Percentiles rank a stretch among this genome's conserved stretches.
These are phyloP conservation scores for Apostichopus parvimensis DNA, from an alignment of 35 echinoderm and acorn worm genomes.

Conservation along the genomic window DNA sequence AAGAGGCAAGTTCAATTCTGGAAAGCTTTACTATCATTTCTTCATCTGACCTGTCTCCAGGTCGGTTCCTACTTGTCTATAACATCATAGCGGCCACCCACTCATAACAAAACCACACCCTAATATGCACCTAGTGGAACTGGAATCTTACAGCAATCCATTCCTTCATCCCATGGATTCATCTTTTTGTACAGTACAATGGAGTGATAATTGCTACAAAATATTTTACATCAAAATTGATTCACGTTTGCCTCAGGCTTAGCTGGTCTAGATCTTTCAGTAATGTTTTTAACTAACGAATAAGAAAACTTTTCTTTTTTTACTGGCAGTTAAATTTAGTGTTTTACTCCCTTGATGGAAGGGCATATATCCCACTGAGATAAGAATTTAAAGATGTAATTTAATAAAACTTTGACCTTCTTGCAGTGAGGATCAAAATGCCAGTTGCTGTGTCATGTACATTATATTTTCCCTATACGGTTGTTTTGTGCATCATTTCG, in stretches of 20 bases:
- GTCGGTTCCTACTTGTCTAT: too few relatives aligned
- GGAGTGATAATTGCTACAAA: slow-evolving; percentile 22
- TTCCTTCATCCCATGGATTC: not conserved
- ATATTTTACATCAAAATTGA: not conserved
- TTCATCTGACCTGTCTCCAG: too few relatives aligned
- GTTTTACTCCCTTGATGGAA: not conserved
- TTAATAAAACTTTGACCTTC: slow-evolving; percentile 19
- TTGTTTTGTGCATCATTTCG: not conserved
- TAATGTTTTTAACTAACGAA: not conserved
- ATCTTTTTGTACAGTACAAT: slow-evolving; percentile 14
- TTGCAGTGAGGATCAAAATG: not conserved
- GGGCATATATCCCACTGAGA: slow-evolving; percentile 39
- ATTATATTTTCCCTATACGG: not conserved
- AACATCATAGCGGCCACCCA: not conserved
- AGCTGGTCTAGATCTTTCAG: slow-evolving; percentile 19
- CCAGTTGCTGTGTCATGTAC: not conserved
- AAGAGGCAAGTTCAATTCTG: too few relatives aligned
- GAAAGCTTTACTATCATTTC: too few relatives aligned
- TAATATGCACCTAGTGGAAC: too few relatives aligned
- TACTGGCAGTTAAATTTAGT: not conserved
- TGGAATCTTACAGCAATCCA: too few relatives aligned
- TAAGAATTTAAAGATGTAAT: slow-evolving; percentile 20
- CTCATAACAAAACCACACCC: not conserved
- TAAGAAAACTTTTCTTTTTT: slow-evolving; percentile 5
- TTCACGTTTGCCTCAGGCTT: slow-evolving; percentile 2